Conservation (phyloP, 2,113 vertebrate genomes). For the Aegithalos caudatus region DNA sequence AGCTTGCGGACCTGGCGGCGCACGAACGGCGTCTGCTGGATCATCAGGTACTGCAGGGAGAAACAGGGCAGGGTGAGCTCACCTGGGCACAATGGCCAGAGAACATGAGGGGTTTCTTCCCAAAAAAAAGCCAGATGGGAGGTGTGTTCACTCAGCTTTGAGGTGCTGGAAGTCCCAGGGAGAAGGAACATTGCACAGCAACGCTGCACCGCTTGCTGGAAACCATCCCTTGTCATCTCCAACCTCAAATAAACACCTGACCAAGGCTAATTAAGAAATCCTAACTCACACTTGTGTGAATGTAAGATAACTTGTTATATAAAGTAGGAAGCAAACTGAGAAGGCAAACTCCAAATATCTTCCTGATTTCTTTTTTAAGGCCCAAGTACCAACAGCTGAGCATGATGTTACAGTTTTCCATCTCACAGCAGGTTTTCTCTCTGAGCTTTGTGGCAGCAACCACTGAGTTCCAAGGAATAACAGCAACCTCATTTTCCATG, state of each 20-base stretch:
- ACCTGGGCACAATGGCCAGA: not conserved
- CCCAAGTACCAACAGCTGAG: not conserved
- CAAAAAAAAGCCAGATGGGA: not conserved
- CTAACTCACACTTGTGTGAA: not conserved
- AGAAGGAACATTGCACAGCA: not conserved
- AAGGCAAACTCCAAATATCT: not conserved
- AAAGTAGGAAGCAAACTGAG: not conserved
- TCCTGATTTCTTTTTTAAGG: not conserved
- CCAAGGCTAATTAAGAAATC: not conserved
- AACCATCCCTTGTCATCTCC: not conserved
- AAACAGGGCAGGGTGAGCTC: not conserved
- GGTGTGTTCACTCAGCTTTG: not conserved
- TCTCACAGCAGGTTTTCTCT: not conserved
- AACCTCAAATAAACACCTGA: not conserved
- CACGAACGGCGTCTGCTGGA: constrained; percentile 97
- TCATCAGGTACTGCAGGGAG: constrained; percentile 90
- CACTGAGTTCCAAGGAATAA: not conserved
- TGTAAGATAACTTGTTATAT: not conserved
- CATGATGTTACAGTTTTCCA: not conserved
- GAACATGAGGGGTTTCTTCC: not conserved
- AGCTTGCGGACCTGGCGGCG: constrained; percentile 96
- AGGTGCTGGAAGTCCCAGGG: not conserved
- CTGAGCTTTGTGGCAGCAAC: not conserved
- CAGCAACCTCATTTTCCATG: not conserved
- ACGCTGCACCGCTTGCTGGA: not conserved